Conservation (phyloP, 2,888 invertebrate genomes). For the Perdita meconis region DNA sequence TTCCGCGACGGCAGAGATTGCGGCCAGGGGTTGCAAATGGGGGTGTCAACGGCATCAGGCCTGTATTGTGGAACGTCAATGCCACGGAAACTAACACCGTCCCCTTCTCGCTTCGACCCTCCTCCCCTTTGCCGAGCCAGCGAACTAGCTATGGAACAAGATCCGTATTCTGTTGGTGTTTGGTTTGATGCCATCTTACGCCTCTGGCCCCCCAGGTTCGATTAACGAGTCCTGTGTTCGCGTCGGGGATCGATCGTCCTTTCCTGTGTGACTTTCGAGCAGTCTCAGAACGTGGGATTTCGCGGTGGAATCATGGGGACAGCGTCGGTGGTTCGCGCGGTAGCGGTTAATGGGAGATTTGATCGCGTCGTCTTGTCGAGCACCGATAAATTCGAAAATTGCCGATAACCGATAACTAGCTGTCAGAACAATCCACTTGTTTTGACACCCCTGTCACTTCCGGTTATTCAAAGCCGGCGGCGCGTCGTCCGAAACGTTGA, state of each 20-base stretch:
- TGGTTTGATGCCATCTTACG: slow-evolving; percentile 67
- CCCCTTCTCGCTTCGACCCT: slow-evolving; percentile 66
- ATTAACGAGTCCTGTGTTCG: slow-evolving; percentile 30
- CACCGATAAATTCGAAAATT: slow-evolving; percentile 68
- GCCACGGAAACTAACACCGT: slow-evolving; percentile 82
- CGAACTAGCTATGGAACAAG: slow-evolving; percentile 42
- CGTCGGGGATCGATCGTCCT: slow-evolving; percentile 15
- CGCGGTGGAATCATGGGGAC: no score
- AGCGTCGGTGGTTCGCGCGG: neutral
- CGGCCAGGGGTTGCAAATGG: slow-evolving; percentile 76
- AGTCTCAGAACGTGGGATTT: neutral
- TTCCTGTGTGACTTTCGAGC: neutral
- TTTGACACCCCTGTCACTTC: slow-evolving; percentile 73
- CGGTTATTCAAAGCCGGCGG: slow-evolving; percentile 69
- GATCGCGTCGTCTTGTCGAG: slow-evolving; percentile 60
- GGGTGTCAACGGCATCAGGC: slow-evolving; percentile 80
- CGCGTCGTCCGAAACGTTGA: slow-evolving; percentile 75
- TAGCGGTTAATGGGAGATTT: slow-evolving; percentile 50
- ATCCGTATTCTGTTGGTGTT: slow-evolving; percentile 65
- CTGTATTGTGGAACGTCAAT: slow-evolving; percentile 83
- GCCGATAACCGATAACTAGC: slow-evolving; percentile 78
- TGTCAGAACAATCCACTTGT: slow-evolving; percentile 77
- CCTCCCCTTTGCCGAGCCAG: slow-evolving; percentile 49
- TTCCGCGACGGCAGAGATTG: slow-evolving; percentile 69
- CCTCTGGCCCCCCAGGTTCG: slow-evolving; percentile 53